Percentiles rank a stretch among this genome's conserved stretches.
Evolutionary conservation across 2,888 invertebrate genomes (phyloP).

Genomic region (Eupithecia tripunctaria): DNA sequence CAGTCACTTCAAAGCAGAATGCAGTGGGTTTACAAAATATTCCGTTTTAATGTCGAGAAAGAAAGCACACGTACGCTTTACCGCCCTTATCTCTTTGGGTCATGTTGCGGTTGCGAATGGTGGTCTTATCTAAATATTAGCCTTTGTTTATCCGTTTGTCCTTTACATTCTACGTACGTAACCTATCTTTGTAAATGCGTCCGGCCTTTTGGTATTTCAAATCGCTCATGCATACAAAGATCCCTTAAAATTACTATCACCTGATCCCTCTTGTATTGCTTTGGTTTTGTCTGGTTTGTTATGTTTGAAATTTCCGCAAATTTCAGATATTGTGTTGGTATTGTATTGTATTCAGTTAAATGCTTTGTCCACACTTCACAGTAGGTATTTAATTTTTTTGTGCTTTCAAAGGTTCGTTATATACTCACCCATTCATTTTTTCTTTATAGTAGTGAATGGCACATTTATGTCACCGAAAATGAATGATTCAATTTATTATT

Average conservation of each 20-base stretch:
- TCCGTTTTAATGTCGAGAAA: constrained; percentile 61
- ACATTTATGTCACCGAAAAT: no score
- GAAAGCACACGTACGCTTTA: constrained; percentile 68
- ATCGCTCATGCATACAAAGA: constrained; percentile 67
- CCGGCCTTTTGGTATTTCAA: constrained; percentile 56
- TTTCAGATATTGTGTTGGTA: neutral
- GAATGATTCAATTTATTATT: neutral
- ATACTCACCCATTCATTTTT: neutral
- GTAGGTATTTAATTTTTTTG: constrained; percentile 7
- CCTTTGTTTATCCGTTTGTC: constrained; percentile 69
- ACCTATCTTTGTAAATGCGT: constrained; percentile 62
- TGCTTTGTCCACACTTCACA: constrained; percentile 20
- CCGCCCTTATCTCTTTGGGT: constrained; percentile 64
- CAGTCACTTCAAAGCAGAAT: constrained; percentile 25
- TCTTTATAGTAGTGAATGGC: neutral
- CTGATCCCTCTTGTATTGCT: constrained; percentile 40
- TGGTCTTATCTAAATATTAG: constrained; percentile 73
- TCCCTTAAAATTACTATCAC: constrained; percentile 47
- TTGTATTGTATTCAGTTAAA: neutral
- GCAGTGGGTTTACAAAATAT: constrained; percentile 38
- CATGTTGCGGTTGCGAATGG: constrained; percentile 64
- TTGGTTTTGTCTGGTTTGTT: constrained; percentile 17
- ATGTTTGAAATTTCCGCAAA: neutral
- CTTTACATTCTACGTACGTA: constrained; percentile 65
- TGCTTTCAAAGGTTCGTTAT: constrained; percentile 10